A percentile compares a stretch with the other conserved stretches of the same genome.
Conservation (phyloP, 2,797 vertebrate genomes). For the Arrhamphus sclerolepis region DNA sequence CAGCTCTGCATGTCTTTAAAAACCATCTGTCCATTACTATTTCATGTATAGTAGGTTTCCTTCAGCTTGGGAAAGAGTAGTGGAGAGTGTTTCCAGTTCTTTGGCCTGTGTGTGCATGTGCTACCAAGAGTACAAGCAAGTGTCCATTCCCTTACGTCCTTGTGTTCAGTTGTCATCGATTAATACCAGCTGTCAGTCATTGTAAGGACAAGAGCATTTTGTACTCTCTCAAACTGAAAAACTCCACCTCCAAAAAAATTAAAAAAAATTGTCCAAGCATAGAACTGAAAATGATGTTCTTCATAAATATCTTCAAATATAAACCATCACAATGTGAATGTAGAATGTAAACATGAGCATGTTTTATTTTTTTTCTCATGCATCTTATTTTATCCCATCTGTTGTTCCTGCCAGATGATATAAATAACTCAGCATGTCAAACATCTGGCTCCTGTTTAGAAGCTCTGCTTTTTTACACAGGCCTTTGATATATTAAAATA, state of each 20-base stretch:
- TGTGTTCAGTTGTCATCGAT: not conserved
- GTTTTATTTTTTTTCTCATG: not conserved
- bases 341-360: not conserved
- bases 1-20: not conserved
- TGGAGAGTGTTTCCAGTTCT: slow-evolving; percentile 13
- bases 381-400: slow-evolving; percentile 2
- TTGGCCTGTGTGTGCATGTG: not conserved
- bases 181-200: slow-evolving; percentile 11
- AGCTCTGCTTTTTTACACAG: not conserved
- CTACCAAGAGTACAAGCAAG: slow-evolving; percentile 6
- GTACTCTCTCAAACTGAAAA: slow-evolving; percentile 19
- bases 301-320: slow-evolving; percentile 7
- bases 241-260: slow-evolving; percentile 11
- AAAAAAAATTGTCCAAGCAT: slow-evolving; percentile 17
- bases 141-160: slow-evolving; percentile 10
- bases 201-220: slow-evolving; percentile 22
- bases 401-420: not conserved
- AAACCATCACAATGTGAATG: slow-evolving; percentile 5
- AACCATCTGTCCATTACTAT: slow-evolving; percentile 21
- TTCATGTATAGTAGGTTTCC: slow-evolving; percentile 24
- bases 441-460: not conserved
- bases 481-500: too few species aligned
- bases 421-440: too few species aligned
- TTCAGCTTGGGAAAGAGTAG: slow-evolving; percentile 4
- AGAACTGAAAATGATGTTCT: slow-evolving; percentile 1